phyloP scores from a whole-genome alignment of 2,113 vertebrate genomes.

The Scolopax mira region DNA sequence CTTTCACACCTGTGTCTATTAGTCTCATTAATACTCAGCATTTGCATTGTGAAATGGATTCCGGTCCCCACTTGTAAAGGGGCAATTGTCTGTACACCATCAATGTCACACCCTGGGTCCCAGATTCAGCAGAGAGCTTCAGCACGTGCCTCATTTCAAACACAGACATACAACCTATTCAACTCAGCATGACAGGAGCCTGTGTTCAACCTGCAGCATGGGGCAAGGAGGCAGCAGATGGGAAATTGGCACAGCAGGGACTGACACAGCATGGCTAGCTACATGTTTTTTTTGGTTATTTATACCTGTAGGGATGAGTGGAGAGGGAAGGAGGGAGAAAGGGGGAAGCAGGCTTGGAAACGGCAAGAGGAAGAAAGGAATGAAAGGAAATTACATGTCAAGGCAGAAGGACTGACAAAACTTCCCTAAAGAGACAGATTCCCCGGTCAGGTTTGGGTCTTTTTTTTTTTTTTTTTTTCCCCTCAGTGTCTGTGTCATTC shows the following conservation, averaged over 20 bases:
- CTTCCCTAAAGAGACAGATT: neutral
- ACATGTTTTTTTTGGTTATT: neutral
- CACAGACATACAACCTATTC: neutral
- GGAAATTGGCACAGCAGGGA: conserved; percentile 14
- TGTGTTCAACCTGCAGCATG: neutral
- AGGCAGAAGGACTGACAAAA: neutral
- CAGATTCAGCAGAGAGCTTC: neutral
- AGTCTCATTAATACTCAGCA: neutral
- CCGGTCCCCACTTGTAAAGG: neutral
- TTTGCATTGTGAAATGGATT: neutral
- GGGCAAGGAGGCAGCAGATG: conserved; percentile 3
- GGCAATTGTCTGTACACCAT: neutral
- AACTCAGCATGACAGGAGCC: neutral
- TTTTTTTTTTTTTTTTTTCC: neutral
- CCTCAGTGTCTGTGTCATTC: neutral
- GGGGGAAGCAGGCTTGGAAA: neutral
- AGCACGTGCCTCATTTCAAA: neutral
- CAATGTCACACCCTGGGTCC: neutral
- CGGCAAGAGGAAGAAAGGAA: neutral
- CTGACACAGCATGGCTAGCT: neutral
- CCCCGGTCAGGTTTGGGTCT: too few relatives aligned
- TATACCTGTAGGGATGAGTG: neutral
- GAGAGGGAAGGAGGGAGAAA: neutral
- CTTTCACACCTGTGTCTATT: neutral
- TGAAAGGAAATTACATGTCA: neutral